phyloP scores from a whole-genome alignment of 2,113 vertebrate species.

The Halcyon malimbica region DNA sequence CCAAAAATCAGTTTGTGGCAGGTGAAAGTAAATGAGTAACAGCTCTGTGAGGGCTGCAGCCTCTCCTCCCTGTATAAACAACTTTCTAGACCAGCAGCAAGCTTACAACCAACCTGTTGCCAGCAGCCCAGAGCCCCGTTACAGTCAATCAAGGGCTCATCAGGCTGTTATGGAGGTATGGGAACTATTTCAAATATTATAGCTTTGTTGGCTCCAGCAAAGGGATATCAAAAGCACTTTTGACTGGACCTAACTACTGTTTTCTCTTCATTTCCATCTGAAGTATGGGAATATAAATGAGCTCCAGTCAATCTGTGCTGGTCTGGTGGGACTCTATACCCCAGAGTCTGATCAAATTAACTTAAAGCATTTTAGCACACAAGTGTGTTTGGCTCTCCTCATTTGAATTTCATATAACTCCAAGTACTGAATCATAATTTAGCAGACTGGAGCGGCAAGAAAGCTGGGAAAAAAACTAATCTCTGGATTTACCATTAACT shows the following conservation, averaged over 20 bases:
- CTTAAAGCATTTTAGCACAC: neutral
- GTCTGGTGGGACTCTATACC: neutral
- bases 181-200: neutral
- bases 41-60: neutral
- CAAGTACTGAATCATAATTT: neutral
- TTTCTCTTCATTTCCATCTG: neutral
- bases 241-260: neutral
- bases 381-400: neutral
- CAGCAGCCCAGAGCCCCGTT: neutral
- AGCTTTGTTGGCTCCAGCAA: neutral
- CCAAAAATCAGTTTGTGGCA: neutral
- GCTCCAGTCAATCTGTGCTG: neutral
- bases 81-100: neutral
- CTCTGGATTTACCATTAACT: neutral
- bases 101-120: neutral
- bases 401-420: neutral
- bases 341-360: slow-evolving; percentile 1
- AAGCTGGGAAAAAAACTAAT: neutral
- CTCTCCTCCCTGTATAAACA: neutral
- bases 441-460: neutral
- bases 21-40: neutral
- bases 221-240: neutral
- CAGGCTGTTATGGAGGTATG: neutral
- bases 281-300: neutral
- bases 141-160: neutral